Evolutionary conservation across 2,888 invertebrate species (phyloP).

Genomic region (Mechanitis mazaeus): DNA sequence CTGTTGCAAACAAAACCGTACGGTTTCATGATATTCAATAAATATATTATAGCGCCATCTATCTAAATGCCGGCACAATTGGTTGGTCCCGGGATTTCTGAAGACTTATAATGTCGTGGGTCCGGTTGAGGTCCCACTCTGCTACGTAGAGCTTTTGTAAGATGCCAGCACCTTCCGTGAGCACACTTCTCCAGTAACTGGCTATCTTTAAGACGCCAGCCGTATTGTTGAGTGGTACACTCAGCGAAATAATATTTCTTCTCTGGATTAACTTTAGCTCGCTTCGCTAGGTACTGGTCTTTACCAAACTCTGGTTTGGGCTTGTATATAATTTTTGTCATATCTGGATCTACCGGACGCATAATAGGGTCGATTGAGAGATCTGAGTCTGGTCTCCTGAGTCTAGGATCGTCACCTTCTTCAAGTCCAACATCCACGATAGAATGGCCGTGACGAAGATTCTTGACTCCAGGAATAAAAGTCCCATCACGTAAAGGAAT

Average conservation of each 20-base stretch:
- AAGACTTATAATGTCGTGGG: conserved; percentile 42
- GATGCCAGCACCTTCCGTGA: conserved; percentile 43
- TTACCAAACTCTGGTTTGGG: conserved; percentile 42
- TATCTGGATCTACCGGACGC: conserved; percentile 43
- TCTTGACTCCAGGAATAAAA: conserved; percentile 39
- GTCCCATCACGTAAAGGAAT: conserved; percentile 39
- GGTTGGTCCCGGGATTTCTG: conserved; percentile 33
- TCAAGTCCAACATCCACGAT: conserved; percentile 44
- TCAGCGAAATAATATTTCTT: conserved; percentile 48
- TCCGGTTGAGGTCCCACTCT: conserved; percentile 48
- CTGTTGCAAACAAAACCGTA: too few species aligned
- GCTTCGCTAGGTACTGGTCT: conserved; percentile 37
- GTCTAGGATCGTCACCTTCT: conserved; percentile 42
- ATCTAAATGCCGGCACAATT: conserved; percentile 34
- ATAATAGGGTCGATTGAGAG: conserved; percentile 42
- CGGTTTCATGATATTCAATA: neutral
- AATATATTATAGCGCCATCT: conserved; percentile 26
- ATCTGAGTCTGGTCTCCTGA: conserved; percentile 39
- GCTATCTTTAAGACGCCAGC: conserved; percentile 49
- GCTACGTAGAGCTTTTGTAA: conserved; percentile 38
- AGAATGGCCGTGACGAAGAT: conserved; percentile 42
- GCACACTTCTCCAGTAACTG: conserved; percentile 30
- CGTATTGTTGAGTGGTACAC: conserved; percentile 42
- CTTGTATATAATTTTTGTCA: conserved; percentile 40
- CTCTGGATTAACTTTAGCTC: conserved; percentile 40